Evolutionary conservation across 2,888 invertebrate species (phyloP).

Genomic region (Cremastinae sp.): DNA sequence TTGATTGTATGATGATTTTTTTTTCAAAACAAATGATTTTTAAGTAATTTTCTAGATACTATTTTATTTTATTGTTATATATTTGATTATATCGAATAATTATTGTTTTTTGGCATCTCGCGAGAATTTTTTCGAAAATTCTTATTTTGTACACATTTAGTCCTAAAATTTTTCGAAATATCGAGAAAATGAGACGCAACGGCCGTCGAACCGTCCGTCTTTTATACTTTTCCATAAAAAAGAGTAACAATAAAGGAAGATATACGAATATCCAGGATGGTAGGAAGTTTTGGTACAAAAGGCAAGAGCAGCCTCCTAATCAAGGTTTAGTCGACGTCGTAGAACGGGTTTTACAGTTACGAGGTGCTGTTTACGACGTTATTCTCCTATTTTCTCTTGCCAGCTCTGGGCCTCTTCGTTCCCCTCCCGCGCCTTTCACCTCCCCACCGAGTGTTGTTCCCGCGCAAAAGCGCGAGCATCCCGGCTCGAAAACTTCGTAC

Average conservation of each 20-base stretch:
- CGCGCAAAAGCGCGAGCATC: conserved; percentile 46
- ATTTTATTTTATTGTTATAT: too few relatives aligned
- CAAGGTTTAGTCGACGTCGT: conserved; percentile 63
- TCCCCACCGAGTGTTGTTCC: conserved; percentile 49
- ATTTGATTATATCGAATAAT: too few relatives aligned
- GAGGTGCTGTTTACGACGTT: conserved; percentile 74
- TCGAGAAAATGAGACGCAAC: too few relatives aligned
- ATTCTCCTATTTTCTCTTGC: conserved; percentile 27
- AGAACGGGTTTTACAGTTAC: conserved; percentile 77
- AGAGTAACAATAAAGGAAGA: not conserved
- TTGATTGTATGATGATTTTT: too few relatives aligned
- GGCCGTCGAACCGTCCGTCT: too few relatives aligned
- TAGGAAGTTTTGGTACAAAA: conserved; percentile 1
- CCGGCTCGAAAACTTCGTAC: conserved; percentile 62
- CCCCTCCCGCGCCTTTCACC: conserved; percentile 36
- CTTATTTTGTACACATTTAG: too few relatives aligned
- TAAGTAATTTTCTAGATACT: too few relatives aligned
- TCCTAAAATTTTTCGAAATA: not conserved
- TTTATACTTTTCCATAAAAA: too few relatives aligned
- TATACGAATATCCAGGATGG: not conserved
- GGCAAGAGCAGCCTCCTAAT: conserved; percentile 64
- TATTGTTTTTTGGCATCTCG: too few relatives aligned
- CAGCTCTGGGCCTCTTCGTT: conserved; percentile 1
- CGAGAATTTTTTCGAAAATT: too few relatives aligned
- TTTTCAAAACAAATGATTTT: too few relatives aligned